Evolutionary conservation across 2,113 vertebrate species (phyloP), one percentile per base, ranked within the genome.

Genomic region (Gymnocephalus cernua): DNA sequence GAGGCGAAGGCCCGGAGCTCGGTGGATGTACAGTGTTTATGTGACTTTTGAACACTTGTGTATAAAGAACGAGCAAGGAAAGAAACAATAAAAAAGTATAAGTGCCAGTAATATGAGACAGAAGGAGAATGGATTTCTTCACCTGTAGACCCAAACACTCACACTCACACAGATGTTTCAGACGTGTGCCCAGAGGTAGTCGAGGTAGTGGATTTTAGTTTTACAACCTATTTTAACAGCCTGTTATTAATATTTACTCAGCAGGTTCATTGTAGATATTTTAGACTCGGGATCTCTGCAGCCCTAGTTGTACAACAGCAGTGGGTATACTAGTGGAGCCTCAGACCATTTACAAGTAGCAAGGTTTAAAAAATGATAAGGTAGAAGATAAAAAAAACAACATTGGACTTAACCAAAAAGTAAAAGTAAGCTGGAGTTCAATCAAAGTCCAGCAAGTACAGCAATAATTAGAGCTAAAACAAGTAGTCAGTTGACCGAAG

Each of bases 131-230:
- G 59, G 27, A 71, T 71, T 77, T 50, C 66, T 71, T 58, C 58
- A 21, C 19, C 59, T 41, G 59, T 21, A 23, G 61, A 64, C 35
- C 9, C 35, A 2, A 1, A 5, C 25, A 21, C 66, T 32, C 67
- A 50, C 48, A 68, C 82, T 61, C 69, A 29, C 10, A n/a, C 44
- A 59, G 63, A 79, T n/a, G 16, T 21, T 38, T 41, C 41, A 32
- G 47, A 18, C 9, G 3, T 38, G 11, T 6, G 25, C n/a, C 18
- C 58, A 50, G 65, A 70, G 58, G 16, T 41, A 58, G 68, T 58
- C 58, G 11, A 57, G 38, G 27, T 14, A 1, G 25, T 23, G 48
- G 35, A 71, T 5, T 54, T 23, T 64, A 12, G 35, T 62, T 35
- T 62, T 51, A 18, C 76, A 56, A 21, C 23, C 13, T 56, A 27